Percentiles rank a stretch among this genome's conserved stretches.
These are phyloP conservation scores for Hecatera dysodea DNA, from an alignment of 2,888 invertebrate species.

Conservation along the genomic window DNA sequence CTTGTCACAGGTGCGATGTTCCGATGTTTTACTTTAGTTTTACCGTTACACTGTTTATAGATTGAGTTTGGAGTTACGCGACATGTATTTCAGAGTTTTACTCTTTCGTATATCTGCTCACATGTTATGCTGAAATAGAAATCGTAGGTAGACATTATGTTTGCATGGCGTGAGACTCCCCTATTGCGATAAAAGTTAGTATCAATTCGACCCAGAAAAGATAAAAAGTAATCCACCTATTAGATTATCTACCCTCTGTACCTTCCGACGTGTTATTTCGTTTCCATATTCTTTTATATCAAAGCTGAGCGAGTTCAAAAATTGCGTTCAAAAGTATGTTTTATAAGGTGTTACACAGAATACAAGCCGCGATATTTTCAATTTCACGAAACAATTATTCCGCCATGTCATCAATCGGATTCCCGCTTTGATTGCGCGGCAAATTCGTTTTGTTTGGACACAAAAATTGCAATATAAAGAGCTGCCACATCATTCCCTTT, in stretches of 20 bases:
- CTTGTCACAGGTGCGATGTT: conserved; percentile 86
- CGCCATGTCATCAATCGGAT: conserved; percentile 91
- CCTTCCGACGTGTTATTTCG: conserved; percentile 33
- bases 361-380: conserved; percentile 87
- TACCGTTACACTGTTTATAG: conserved; percentile 69
- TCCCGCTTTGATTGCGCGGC: conserved; percentile 91
- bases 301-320: conserved; percentile 57
- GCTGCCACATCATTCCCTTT: conserved; percentile 91
- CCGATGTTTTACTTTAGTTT: conserved; percentile 79
- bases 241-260: conserved; percentile 25
- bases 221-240: conserved; percentile 43
- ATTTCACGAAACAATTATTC: conserved; percentile 91
- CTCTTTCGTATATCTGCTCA: conserved; percentile 32
- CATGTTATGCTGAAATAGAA: conserved; percentile 29
- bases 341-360: conserved; percentile 83
- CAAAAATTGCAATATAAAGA: conserved; percentile 91
- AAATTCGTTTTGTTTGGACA: conserved; percentile 91
- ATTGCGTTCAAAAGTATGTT: conserved; percentile 68
- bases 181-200: conserved; percentile 45
- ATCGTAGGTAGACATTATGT: conserved; percentile 39
- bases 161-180: conserved; percentile 43
- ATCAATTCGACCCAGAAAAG: conserved; percentile 46
- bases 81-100: conserved; percentile 47
- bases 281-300: conserved; percentile 54
- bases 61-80: conserved; percentile 67